Percentiles rank a stretch among this genome's conserved stretches.
Evolutionary conservation across 2,797 vertebrate species (phyloP).

Genomic region (Chloroceryle inda): DNA sequence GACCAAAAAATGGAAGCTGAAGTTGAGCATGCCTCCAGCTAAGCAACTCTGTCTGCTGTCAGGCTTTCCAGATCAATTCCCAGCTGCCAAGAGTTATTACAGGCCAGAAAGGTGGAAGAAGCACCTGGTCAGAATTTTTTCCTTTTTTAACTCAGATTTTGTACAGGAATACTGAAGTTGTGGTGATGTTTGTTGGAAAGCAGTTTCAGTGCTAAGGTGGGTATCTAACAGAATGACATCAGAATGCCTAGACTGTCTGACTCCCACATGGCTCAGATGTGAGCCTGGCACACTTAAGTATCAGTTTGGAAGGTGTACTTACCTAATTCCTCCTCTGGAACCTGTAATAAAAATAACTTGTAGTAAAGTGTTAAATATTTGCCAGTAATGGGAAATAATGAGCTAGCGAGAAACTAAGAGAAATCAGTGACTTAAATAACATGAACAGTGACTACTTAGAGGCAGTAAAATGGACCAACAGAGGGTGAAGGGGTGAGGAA

Average conservation of each 20-base stretch:
- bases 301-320: neutral
- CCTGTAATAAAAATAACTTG: neutral
- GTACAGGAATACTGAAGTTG: neutral
- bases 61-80: neutral
- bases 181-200: neutral
- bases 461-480: neutral
- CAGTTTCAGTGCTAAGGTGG: neutral
- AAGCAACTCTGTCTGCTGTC: neutral
- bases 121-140: neutral
- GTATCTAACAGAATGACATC: rapidly evolving
- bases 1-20: constrained; percentile 22
- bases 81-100: neutral
- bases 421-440: neutral
- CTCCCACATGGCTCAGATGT: neutral
- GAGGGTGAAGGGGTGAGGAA: neutral
- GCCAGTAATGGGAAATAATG: neutral
- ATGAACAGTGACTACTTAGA: neutral
- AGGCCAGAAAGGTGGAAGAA: constrained; percentile 18
- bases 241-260: neutral
- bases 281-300: neutral
- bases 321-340: neutral
- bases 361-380: neutral
- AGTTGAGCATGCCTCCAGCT: neutral
- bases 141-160: neutral
- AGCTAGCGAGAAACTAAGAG: neutral